These are phyloP conservation scores for Temnothorax rugatulus DNA, from an alignment of 2,888 invertebrate genomes.

Conservation along the genomic window DNA sequence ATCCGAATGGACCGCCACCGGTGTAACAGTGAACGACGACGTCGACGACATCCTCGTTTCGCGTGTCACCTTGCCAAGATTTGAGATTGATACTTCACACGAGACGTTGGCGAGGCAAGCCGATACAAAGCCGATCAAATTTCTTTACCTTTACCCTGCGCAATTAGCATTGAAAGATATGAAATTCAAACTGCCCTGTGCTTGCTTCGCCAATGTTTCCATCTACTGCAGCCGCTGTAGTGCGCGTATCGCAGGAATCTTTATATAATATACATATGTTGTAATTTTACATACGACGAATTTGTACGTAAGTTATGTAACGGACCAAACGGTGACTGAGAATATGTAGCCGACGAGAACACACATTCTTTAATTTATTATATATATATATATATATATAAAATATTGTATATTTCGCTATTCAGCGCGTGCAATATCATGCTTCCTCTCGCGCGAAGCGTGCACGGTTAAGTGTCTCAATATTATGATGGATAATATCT, in stretches of 20 bases:
- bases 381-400: constrained; percentile 22
- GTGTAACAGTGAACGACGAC: constrained; percentile 87
- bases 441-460: not conserved
- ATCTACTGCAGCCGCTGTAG: not conserved
- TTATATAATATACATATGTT: constrained; percentile 44
- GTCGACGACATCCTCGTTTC: not conserved
- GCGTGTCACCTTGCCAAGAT: not conserved
- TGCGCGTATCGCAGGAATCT: constrained; percentile 24
- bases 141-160: not conserved
- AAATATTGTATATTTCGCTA: constrained; percentile 31
- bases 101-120: constrained; percentile 27
- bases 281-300: constrained; percentile 71
- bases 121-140: constrained; percentile 23
- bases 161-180: not conserved
- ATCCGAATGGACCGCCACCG: constrained; percentile 97
- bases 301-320: constrained; percentile 74
- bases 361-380: constrained; percentile 49
- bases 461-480: not conserved
- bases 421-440: constrained; percentile 9
- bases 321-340: constrained; percentile 70
- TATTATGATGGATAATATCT: not conserved
- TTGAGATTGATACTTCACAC: constrained; percentile 1
- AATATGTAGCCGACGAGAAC: constrained; percentile 32
- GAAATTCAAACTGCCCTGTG: constrained; percentile 9
- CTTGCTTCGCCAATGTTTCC: not conserved